A percentile compares a stretch with the other conserved stretches of the same genome.
Evolutionary conservation across 35 echinoderm and acorn worm genomes (phyloP).

Genomic region (Anneissia japonica): DNA sequence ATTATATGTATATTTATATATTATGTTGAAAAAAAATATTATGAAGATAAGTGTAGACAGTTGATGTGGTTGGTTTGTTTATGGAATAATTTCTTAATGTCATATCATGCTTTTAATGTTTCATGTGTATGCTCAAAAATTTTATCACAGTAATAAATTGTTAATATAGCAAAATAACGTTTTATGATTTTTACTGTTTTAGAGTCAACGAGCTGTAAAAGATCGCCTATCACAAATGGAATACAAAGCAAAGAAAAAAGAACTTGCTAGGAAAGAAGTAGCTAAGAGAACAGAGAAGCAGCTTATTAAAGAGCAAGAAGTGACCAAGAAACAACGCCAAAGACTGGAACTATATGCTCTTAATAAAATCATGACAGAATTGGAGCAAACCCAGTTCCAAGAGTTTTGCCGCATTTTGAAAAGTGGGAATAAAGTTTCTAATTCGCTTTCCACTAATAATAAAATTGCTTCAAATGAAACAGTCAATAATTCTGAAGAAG

Average conservation of each 20-base stretch:
- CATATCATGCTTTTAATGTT: not conserved
- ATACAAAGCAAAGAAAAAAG: conserved; percentile 51
- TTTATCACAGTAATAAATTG: not conserved
- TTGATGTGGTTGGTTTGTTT: too few species aligned
- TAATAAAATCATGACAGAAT: conserved; percentile 94
- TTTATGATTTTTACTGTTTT: conserved; percentile 13
- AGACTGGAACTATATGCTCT: conserved; percentile 90
- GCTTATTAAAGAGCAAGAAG: conserved; percentile 22
- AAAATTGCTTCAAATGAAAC: too few species aligned
- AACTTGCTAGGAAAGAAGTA: conserved; percentile 47
- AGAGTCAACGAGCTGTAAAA: conserved; percentile 85
- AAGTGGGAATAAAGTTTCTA: too few species aligned
- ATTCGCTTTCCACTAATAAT: too few species aligned
- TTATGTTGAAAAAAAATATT: too few species aligned
- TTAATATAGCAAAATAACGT: not conserved
- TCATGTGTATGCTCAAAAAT: not conserved
- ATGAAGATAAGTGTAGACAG: too few species aligned
- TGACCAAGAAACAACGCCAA: conserved; percentile 46
- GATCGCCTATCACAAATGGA: conserved; percentile 54
- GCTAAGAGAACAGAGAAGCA: conserved; percentile 47
- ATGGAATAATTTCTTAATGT: not conserved
- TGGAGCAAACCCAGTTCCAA: conserved; percentile 65
- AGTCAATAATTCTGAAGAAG: too few species aligned
- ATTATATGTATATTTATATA: too few species aligned
- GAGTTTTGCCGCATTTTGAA: conserved; percentile 54